Evolutionary conservation across 2,797 vertebrate genomes (phyloP), one percentile per base, ranked within the genome.

Genomic region (Manis crassicaudata): DNA sequence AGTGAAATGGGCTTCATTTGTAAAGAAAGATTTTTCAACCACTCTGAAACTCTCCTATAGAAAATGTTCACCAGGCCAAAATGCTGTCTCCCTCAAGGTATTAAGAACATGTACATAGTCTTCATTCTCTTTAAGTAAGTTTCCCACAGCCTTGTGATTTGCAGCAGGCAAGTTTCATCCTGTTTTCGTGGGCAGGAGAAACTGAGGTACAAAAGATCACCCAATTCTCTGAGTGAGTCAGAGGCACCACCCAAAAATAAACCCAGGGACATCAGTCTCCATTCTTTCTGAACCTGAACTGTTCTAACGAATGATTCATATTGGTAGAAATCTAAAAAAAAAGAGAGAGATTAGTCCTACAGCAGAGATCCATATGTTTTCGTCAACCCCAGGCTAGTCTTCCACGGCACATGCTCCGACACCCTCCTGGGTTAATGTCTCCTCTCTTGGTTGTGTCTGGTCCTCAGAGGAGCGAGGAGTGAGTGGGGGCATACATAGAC

Each of bases 201-300:
- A 96, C 95, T 95, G 96, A 95, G 92, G 87, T 87, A 92, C 37
- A 70, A 65, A 94, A 73, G 79, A 93, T 79, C 89, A 84, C n/a
- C 88, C 2, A 6, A 27, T 70, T 93, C 84, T 86, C 43, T 58
- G 76, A 81, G 76, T 95, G 96, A 97, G 50, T 97, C 93, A 97
- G 81, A 93, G 93, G 35, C 52, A 60, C 72, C 62, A 32, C 90
- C 84, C 92, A 32, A 50, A 90, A 95, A 80, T 83, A 87, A 96
- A 80, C 37, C 70, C 23, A 50, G 27, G 58, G n/a, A 29, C 68
- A 20, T 14, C n/a, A 43, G 46, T 94, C 52, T 52, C 9, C 37
- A 29, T n/a, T 95, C 83, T 88, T 67, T 82, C 54, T 60, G 92
- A 76, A 82, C 73, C 32, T 8, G 27, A 46, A 60, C 32, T 75